Conservation (phyloP, 2,888 invertebrate species). For the Tenthredo mesomela region DNA sequence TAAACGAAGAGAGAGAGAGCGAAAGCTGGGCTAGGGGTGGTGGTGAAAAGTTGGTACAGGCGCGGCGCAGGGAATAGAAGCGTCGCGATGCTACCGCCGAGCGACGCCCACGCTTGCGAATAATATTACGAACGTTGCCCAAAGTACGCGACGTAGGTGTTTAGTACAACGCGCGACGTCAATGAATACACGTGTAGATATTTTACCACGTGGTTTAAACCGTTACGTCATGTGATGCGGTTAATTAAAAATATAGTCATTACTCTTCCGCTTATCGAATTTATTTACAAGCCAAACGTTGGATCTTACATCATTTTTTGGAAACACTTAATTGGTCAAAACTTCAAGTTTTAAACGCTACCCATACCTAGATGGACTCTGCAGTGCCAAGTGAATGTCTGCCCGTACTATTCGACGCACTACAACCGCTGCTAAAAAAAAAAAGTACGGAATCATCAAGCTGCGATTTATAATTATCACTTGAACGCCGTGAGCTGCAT, state of each 20-base stretch:
- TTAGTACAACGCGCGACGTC: constrained; percentile 68
- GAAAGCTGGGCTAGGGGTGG: background rate
- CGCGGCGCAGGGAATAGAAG: background rate
- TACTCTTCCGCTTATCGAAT: too few species aligned
- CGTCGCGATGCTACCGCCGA: background rate
- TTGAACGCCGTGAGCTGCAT: background rate
- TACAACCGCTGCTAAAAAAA: constrained; percentile 13
- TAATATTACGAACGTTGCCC: background rate
- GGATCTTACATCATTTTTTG: too few species aligned
- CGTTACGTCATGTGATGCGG: background rate
- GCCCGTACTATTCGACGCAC: background rate
- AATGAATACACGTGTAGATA: constrained; percentile 21
- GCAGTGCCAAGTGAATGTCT: constrained; percentile 39
- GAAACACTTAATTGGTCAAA: background rate
- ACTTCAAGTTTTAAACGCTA: background rate
- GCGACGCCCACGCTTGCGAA: background rate
- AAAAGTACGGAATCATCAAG: background rate
- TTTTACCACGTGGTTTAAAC: constrained; percentile 41
- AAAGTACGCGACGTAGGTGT: constrained; percentile 46
- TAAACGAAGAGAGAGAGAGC: background rate
- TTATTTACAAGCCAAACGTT: too few species aligned
- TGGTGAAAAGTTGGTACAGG: constrained; percentile 9
- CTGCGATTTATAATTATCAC: background rate
- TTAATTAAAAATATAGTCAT: background rate
- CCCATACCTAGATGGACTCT: constrained; percentile 24